These are phyloP conservation scores for Caiman crocodilus DNA, from an alignment of 2,797 vertebrate species.

Conservation along the genomic window DNA sequence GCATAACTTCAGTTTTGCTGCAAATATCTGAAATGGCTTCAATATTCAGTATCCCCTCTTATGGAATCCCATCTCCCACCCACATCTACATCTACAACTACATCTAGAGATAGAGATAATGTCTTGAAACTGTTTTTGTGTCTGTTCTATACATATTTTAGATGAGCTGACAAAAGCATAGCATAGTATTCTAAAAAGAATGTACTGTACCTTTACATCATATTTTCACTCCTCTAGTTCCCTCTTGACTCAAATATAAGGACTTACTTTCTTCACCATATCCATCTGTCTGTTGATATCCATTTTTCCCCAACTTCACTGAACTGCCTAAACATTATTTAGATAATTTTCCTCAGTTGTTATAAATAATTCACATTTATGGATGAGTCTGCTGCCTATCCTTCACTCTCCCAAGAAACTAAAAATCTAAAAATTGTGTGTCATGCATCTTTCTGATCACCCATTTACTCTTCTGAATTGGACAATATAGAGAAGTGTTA, in stretches of 20 bases:
- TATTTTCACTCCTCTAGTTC: not conserved
- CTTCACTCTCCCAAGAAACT: not conserved
- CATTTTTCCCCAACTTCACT: too few species aligned
- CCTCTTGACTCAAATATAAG: not conserved
- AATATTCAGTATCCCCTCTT: not conserved
- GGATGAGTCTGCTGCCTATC: not conserved
- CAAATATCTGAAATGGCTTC: not conserved
- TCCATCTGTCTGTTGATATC: too few species aligned
- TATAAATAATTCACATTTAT: not conserved
- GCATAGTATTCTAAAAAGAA: not conserved
- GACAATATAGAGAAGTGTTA: not conserved
- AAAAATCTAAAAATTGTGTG: not conserved
- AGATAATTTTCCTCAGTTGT: not conserved
- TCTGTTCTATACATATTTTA: not conserved
- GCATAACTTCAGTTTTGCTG: not conserved
- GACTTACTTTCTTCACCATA: not conserved
- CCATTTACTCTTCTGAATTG: not conserved
- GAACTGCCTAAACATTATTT: not conserved
- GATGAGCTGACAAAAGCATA: not conserved
- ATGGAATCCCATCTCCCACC: not conserved
- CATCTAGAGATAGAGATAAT: too few species aligned
- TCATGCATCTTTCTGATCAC: not conserved
- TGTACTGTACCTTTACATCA: not conserved
- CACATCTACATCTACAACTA: not conserved
- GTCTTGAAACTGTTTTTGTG: not conserved